These are phyloP conservation scores for Stramonita haemastoma DNA, from an alignment of 2,888 invertebrate species.

Conservation along the genomic window DNA sequence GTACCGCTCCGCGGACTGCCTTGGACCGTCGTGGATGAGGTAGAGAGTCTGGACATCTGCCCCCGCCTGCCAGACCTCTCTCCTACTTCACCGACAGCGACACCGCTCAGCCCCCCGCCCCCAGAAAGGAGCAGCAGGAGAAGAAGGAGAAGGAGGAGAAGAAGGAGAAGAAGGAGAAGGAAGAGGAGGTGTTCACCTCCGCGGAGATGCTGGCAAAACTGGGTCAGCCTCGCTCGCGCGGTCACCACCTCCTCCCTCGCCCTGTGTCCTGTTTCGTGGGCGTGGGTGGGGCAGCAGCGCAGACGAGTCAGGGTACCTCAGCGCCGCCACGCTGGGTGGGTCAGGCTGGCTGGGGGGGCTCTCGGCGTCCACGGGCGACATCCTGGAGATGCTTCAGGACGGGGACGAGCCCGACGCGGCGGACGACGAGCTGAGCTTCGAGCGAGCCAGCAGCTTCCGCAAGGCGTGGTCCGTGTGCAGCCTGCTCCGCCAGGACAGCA, in stretches of 20 bases:
- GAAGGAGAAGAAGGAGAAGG: neutral
- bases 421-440: slow-evolving; percentile 42
- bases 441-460: slow-evolving; percentile 33
- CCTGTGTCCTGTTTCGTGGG: slow-evolving; percentile 37
- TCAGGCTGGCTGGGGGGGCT: slow-evolving; percentile 23
- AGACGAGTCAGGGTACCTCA: slow-evolving; percentile 41
- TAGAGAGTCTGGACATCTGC: slow-evolving; percentile 15
- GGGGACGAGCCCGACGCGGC: slow-evolving; percentile 25
- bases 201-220: slow-evolving; percentile 36
- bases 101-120: neutral
- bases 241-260: neutral
- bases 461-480: slow-evolving; percentile 45
- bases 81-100: slow-evolving; percentile 29
- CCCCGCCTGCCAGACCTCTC: slow-evolving; percentile 30
- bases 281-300: slow-evolving; percentile 4
- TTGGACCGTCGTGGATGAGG: slow-evolving; percentile 37
- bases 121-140: neutral
- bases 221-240: slow-evolving; percentile 19
- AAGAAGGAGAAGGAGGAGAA: neutral
- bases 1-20: slow-evolving; percentile 30
- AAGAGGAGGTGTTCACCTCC: slow-evolving; percentile 28
- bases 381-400: slow-evolving; percentile 25
- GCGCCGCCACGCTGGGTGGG: slow-evolving; percentile 31
- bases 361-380: slow-evolving; percentile 38
- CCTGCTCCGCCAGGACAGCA: slow-evolving; percentile 41